Evolutionary conservation across 2,113 vertebrate species (phyloP), one percentile per base, ranked within the genome.

Genomic region (Raja brachyura): DNA sequence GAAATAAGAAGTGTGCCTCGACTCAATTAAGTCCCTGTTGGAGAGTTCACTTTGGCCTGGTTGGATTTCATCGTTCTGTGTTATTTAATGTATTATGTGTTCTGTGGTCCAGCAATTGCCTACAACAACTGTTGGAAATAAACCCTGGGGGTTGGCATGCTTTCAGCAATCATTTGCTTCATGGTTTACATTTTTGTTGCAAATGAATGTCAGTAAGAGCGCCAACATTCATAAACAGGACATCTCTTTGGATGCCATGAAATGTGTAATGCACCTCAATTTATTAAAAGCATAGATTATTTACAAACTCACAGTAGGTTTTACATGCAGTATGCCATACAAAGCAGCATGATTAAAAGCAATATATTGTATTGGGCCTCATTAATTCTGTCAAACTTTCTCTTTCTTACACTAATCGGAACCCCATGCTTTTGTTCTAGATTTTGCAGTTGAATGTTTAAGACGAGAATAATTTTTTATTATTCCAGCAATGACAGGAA

Each of bases 401-500:
- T 90, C 94, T 95, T 94, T 94, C 94, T 94, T 94, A 90, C 93
- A 94, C 93, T 93, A 94, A 7, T 94, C 93, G 95, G 74, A 93
- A 95, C 93, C 22, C 93, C 94, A 95, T 95, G 94, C 14, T 0
- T 94, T 95, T n/a, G 92, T 94, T 95, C 95, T 94, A 94, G 96
- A 95, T 94, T 95, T 95, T 96, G 95, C 95, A 95, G 94, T 0
- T 25, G 25, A 2, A 73, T 83, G 95, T 94, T 95, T 93, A 0
- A 18, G 94, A 94, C 92, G 68, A 85, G 94, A 95, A 93, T 93
- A 1, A 94, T 95, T 96, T 92, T 85, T 95, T 54, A 93, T 96
- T 96, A 94, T 93, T 74, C n/a, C 54, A 33, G 93, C 94, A 93
- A 1, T 94, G 94, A 94, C 61, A 92, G 94, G 94, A 95, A 95